Evolutionary conservation across 2,797 vertebrate genomes (phyloP).

Genomic region (Cynopterus sphinx): DNA sequence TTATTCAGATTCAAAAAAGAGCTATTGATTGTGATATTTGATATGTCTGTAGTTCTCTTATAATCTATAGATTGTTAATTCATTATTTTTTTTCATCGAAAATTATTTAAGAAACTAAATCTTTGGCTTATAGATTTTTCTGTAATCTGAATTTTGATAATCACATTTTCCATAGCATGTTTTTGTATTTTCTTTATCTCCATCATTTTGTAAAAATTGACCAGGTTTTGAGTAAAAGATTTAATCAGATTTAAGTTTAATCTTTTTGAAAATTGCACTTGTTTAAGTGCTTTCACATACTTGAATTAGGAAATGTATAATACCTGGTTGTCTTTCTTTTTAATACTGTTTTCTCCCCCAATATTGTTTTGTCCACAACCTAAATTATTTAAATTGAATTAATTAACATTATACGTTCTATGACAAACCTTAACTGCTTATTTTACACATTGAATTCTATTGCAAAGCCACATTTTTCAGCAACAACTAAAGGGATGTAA

Average conservation of each 20-base stretch:
- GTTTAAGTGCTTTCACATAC: not conserved
- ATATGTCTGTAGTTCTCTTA: not conserved
- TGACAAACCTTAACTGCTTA: not conserved
- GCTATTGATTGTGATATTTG: not conserved
- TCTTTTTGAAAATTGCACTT: not conserved
- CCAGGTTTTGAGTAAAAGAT: not conserved
- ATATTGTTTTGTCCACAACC: not conserved
- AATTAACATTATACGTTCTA: not conserved
- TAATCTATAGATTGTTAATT: not conserved
- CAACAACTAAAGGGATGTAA: not conserved
- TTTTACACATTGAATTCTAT: not conserved
- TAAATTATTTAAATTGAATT: conserved; percentile 3
- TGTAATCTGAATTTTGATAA: not conserved
- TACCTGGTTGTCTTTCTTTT: not conserved
- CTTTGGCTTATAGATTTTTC: not conserved
- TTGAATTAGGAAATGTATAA: not conserved
- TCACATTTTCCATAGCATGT: not conserved
- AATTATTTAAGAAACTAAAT: not conserved
- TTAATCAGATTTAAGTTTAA: not conserved
- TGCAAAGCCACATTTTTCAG: not conserved
- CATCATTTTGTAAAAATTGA: conserved; percentile 10
- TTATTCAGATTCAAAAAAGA: not conserved
- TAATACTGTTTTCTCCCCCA: not conserved
- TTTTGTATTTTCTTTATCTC: not conserved
- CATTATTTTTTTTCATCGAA: not conserved